These are phyloP conservation scores for Hydropsyche betteni DNA, from an alignment of 2,888 invertebrate genomes.

Conservation along the genomic window DNA sequence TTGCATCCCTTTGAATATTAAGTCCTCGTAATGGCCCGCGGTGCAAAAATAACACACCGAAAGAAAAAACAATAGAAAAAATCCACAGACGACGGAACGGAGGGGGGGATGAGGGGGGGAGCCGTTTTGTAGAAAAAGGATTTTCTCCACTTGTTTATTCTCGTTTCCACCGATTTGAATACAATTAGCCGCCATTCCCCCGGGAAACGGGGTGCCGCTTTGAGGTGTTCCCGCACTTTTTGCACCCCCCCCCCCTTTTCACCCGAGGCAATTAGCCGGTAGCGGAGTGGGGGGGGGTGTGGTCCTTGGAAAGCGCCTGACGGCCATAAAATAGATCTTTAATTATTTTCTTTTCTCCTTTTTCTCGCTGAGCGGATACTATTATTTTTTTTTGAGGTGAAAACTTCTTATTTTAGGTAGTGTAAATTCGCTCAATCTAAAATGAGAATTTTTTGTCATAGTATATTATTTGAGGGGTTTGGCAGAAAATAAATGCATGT, in stretches of 20 bases:
- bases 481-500: no score
- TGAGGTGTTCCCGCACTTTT: neutral
- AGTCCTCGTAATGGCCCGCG: conserved; percentile 39
- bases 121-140: conserved; percentile 24
- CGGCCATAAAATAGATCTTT: conserved; percentile 34
- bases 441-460: no score
- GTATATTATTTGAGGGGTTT: no score
- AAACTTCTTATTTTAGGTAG: no score
- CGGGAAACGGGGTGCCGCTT: neutral
- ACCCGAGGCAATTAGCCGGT: conserved; percentile 28
- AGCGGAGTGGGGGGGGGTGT: neutral
- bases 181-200: conserved; percentile 44
- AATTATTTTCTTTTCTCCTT: conserved; percentile 36
- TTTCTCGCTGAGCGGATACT: neutral
- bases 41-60: conserved; percentile 19
- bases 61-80: conserved; percentile 8
- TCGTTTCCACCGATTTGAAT: conserved; percentile 49
- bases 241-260: neutral
- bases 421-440: no score
- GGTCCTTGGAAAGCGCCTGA: conserved; percentile 30
- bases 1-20: conserved; percentile 42
- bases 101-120: neutral
- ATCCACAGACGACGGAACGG: neutral
- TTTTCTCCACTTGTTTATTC: conserved; percentile 41
- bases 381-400: conserved; percentile 14